Evolutionary conservation across 2,797 vertebrate genomes (phyloP).

Genomic region (Notoglanidium macrostoma): DNA sequence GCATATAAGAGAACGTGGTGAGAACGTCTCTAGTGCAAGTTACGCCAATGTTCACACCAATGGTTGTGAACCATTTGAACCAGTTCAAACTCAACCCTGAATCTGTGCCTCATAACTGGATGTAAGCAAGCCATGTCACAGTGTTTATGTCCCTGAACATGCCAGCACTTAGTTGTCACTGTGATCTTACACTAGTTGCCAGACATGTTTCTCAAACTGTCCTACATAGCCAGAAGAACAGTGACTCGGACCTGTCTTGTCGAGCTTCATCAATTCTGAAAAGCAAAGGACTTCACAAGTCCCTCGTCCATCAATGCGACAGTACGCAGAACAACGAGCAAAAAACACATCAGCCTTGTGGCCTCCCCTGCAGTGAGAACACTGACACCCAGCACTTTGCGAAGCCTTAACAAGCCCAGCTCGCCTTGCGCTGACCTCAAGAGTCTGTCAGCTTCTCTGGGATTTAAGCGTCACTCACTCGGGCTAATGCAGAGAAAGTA

Average conservation of each 20-base stretch:
- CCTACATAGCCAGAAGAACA: constrained; percentile 24
- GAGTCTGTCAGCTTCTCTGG: constrained; percentile 42
- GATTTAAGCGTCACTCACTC: constrained; percentile 64
- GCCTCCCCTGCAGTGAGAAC: constrained; percentile 35
- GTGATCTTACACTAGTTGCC: constrained; percentile 24
- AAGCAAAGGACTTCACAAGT: constrained; percentile 26
- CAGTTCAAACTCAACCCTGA: neutral
- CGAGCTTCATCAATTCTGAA: constrained; percentile 28
- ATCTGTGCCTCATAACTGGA: neutral
- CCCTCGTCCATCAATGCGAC: constrained; percentile 27
- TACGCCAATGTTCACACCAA: neutral
- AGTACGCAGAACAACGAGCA: neutral
- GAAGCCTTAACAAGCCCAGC: constrained; percentile 46
- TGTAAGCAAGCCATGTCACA: neutral
- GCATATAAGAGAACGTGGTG: neutral
- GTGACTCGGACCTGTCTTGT: constrained; percentile 36
- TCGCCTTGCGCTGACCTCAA: constrained; percentile 40
- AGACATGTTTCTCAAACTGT: constrained; percentile 33
- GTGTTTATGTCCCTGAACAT: constrained; percentile 1
- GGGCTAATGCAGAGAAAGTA: constrained; percentile 68
- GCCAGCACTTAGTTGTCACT: constrained; percentile 22
- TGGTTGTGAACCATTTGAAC: neutral
- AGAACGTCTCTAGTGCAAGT: neutral
- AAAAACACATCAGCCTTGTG: constrained; percentile 21
- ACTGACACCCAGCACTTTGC: constrained; percentile 32